Evolutionary conservation across 2,113 vertebrate genomes (phyloP).

Genomic region (Poeciliopsis turrubarensis): DNA sequence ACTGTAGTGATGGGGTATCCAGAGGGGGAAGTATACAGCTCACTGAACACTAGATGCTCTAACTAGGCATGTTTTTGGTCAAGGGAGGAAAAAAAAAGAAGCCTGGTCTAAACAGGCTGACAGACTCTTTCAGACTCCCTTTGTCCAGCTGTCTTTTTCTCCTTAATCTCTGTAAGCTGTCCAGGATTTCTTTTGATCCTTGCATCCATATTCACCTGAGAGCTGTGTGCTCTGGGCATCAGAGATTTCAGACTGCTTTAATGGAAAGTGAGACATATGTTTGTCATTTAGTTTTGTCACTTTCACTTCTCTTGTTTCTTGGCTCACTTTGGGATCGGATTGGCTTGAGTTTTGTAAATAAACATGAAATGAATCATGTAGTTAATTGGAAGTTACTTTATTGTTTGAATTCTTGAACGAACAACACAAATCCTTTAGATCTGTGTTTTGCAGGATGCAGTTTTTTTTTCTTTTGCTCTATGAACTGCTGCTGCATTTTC

Average conservation of each 20-base stretch:
- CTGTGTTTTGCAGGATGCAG: background rate
- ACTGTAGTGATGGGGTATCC: too few species aligned
- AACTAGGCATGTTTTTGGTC: background rate
- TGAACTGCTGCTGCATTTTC: background rate
- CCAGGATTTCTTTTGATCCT: constrained; percentile 42
- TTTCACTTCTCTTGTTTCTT: background rate
- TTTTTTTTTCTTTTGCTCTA: background rate
- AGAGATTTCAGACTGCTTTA: constrained; percentile 21
- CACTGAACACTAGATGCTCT: constrained; percentile 3
- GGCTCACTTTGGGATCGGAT: background rate
- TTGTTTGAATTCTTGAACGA: background rate
- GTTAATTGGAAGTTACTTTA: background rate
- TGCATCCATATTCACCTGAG: constrained; percentile 17
- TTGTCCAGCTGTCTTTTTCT: constrained; percentile 36
- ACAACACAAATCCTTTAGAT: background rate
- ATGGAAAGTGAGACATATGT: constrained; percentile 32
- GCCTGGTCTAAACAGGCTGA: constrained; percentile 19
- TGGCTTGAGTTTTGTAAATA: background rate
- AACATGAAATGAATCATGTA: background rate
- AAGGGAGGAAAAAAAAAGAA: constrained; percentile 2
- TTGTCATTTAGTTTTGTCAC: constrained; percentile 2
- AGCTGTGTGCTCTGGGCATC: constrained; percentile 20
- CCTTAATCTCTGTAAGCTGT: constrained; percentile 41
- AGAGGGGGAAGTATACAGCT: too few species aligned
- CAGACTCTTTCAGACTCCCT: constrained; percentile 25